Evolutionary conservation across 2,888 invertebrate genomes (phyloP), one percentile per base, ranked within the genome.

Genomic region (Orgyia antiqua): DNA sequence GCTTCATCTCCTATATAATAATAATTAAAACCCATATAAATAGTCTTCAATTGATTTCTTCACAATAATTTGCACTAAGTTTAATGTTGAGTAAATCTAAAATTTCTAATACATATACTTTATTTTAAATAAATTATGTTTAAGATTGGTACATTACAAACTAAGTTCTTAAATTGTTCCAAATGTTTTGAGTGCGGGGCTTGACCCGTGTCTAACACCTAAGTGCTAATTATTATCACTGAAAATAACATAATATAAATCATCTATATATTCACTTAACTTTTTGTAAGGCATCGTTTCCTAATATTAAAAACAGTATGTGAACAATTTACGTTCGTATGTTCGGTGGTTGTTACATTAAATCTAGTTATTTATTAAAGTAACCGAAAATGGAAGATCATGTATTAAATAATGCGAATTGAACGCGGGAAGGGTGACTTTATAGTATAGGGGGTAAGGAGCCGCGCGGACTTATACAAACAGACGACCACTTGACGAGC

Each of bases 31-130:
- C 74, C 80, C 84, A 86, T 84, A 84, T 82, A 84, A 80, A 82
- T 83, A 82, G 6, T 80, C 84, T 63, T 83, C 77, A 82, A 82
- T 84, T 77, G 83, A 79, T 83, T 82, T 76, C 54, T 56, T 74
- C 82, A 82, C 78, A 80, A 79, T 86, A 86, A 83, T 84, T 84
- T 84, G 83, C 84, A 84, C 86, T 84, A 84, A 84, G 72, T 84
- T 82, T 77, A 83, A 80, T 71, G 78, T 79, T 77, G 79, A 79
- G 82, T 84, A 82, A 86, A 84, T 86, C 86, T 86, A 86, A 84
- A 84, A 80, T 78, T 83, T 83, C 84, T 83, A 83, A 82, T 86
- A 84, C 82, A 84, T 83, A 83, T 78, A 65, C 73, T 78, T 76
- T 65, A 72, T 82, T 80, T 76, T 80, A 78, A 86, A 84, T 84